Conservation (phyloP, 2,113 vertebrate species). For the Cryptomyrus ogoouensis region DNA sequence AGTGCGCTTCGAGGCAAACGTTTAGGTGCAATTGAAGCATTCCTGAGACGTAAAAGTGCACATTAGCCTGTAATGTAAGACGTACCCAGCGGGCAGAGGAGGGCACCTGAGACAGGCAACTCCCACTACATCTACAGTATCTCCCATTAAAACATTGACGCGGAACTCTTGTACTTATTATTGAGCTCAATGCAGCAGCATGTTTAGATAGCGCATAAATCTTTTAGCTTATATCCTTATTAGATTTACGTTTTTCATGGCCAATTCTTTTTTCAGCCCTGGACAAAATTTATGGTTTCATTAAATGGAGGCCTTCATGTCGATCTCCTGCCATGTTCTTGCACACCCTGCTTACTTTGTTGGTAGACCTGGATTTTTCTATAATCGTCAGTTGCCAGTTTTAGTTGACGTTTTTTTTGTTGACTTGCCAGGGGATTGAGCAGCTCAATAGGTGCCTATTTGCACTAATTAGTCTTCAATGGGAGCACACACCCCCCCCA, state of each 20-base stretch:
- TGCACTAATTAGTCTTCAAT: constrained; percentile 39
- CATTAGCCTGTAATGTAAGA: constrained; percentile 5
- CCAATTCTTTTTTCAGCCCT: constrained; percentile 1
- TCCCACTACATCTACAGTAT: neutral
- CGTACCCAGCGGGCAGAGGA: neutral
- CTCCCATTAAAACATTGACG: neutral
- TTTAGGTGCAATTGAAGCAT: neutral
- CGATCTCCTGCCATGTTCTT: neutral
- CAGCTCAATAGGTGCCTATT: constrained; percentile 41
- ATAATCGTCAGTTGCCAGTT: constrained; percentile 29
- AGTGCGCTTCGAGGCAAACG: constrained; percentile 17
- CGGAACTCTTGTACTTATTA: neutral
- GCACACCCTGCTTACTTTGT: constrained; percentile 1
- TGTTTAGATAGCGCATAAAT: neutral
- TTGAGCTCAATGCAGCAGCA: neutral
- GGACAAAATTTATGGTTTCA: neutral
- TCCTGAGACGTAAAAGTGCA: neutral
- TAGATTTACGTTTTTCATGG: neutral
- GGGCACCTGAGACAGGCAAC: neutral
- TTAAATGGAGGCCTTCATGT: neutral
- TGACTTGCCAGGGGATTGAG: constrained; percentile 33
- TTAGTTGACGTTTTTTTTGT: constrained; percentile 26
- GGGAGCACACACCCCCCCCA: constrained; percentile 31
- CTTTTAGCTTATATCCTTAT: neutral
- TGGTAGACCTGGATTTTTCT: constrained; percentile 3